These are phyloP conservation scores for Zootermopsis nevadensis DNA, from an alignment of 2,888 invertebrate species.

Conservation along the genomic window DNA sequence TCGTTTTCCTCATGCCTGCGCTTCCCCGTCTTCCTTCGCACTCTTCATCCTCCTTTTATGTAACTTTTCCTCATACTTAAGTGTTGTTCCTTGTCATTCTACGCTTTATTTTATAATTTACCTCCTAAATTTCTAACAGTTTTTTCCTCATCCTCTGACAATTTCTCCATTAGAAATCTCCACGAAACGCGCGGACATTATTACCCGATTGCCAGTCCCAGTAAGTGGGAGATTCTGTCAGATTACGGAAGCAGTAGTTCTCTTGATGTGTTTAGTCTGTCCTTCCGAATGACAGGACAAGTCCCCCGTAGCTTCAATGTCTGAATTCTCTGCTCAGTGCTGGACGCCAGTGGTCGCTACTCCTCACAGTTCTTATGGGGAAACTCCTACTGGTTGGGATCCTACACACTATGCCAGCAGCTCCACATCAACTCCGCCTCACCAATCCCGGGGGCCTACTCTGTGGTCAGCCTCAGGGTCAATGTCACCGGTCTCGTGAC, in stretches of 20 bases:
- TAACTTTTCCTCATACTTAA: not conserved
- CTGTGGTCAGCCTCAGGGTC: constrained; percentile 14
- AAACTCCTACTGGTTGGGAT: constrained; percentile 87
- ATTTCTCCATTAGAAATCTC: too few species aligned
- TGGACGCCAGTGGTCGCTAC: constrained; percentile 83
- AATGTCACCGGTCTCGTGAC: not conserved
- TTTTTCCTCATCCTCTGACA: too few species aligned
- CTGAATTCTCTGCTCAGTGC: constrained; percentile 67
- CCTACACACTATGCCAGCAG: constrained; percentile 76
- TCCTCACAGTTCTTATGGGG: constrained; percentile 80
- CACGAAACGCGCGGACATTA: too few species aligned
- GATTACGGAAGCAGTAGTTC: too few species aligned
- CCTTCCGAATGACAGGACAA: too few species aligned
- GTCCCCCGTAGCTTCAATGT: too few species aligned
- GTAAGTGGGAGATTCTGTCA: too few species aligned
- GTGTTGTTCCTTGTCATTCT: too few species aligned
- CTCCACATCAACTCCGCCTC: constrained; percentile 65
- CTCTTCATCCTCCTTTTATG: not conserved
- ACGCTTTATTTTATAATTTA: too few species aligned
- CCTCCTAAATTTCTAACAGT: too few species aligned
- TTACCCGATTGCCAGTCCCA: too few species aligned
- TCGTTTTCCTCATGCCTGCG: not conserved
- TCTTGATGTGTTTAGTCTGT: too few species aligned
- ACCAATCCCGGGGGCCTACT: constrained; percentile 36
- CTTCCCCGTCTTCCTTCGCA: not conserved